Percentiles rank a stretch among this genome's conserved stretches.
These are phyloP conservation scores for Ictidomys tridecemlineatus DNA, from an alignment of 2,113 vertebrate species.

Conservation along the genomic window DNA sequence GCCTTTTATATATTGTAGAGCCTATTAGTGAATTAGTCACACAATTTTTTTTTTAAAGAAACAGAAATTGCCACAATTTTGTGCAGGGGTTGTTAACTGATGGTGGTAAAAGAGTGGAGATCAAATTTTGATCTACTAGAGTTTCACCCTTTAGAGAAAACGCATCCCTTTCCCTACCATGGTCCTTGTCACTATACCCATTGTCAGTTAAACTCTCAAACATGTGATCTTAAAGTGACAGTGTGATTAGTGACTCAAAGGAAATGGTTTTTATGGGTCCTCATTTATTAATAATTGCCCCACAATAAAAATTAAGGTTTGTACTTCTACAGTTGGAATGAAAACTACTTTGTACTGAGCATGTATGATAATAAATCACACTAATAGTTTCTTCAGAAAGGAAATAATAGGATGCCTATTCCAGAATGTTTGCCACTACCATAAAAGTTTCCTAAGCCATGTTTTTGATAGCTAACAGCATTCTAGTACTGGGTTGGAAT, in stretches of 20 bases:
- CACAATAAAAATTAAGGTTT: not conserved
- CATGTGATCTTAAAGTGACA: not conserved
- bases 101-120: not conserved
- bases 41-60: not conserved
- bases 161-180: not conserved
- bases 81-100: not conserved
- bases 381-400: not conserved
- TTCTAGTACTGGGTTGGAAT: not conserved
- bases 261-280: not conserved
- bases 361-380: not conserved
- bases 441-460: not conserved
- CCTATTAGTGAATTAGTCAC: not conserved
- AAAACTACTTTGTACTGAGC: not conserved
- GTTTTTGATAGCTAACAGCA: not conserved
- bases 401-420: not conserved
- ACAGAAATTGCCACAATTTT: not conserved
- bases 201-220: not conserved
- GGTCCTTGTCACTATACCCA: not conserved
- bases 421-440: not conserved
- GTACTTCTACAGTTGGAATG: not conserved
- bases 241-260: not conserved
- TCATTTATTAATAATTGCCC: slow-evolving; percentile 23
- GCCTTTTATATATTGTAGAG: not conserved
- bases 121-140: not conserved
- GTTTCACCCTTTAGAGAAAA: not conserved